Percentiles rank a stretch among this genome's conserved stretches.
Conservation (phyloP, 2,797 vertebrate species). For the Dendrocincla fuliginosa region DNA sequence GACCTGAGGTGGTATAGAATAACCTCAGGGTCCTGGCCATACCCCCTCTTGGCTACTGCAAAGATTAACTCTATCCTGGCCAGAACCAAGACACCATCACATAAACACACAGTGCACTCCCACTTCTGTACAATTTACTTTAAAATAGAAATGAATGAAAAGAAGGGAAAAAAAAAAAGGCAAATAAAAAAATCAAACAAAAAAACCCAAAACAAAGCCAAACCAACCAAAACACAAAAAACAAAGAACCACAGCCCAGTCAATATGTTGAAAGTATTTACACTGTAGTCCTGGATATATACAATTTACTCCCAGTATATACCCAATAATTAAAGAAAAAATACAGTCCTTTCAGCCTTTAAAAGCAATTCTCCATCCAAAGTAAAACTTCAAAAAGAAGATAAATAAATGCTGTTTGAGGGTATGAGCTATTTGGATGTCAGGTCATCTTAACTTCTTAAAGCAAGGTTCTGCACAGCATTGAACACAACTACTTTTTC, state of each 20-base stretch:
- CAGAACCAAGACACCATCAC: background rate
- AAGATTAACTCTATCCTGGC: background rate
- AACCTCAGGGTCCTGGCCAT: background rate
- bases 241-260: background rate
- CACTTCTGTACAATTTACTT: background rate
- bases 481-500: background rate
- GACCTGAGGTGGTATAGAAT: background rate
- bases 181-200: background rate
- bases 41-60: background rate
- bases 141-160: background rate
- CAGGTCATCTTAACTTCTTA: background rate
- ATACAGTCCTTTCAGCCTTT: background rate
- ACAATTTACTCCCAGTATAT: background rate
- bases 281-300: background rate
- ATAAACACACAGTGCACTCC: background rate
- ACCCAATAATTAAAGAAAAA: background rate
- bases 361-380: background rate
- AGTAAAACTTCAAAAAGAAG: background rate
- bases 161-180: background rate
- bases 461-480: background rate
- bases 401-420: background rate
- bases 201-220: no score
- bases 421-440: background rate
- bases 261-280: background rate
- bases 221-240: background rate